phyloP scores from a whole-genome alignment of 2,888 invertebrate species.

The Pardosa pseudoannulata region DNA sequence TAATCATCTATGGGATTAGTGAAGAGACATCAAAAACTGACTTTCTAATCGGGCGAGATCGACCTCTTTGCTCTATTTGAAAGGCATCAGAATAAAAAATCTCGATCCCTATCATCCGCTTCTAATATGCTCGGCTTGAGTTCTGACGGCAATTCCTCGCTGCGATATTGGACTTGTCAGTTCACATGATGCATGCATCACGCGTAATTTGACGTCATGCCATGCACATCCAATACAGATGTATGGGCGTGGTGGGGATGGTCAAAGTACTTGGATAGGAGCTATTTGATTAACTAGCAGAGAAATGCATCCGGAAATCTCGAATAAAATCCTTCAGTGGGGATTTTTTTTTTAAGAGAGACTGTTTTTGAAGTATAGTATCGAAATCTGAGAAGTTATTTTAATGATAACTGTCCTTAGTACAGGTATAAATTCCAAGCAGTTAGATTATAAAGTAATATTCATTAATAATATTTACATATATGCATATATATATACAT shows the following conservation, averaged over 20 bases:
- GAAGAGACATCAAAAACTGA: constrained; percentile 17
- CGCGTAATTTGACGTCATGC: constrained; percentile 15
- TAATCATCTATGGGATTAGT: too few relatives aligned
- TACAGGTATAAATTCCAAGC: too few relatives aligned
- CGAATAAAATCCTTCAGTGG: too few relatives aligned
- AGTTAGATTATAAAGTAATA: too few relatives aligned
- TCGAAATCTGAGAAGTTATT: too few relatives aligned
- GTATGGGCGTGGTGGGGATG: not conserved
- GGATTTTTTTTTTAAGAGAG: too few relatives aligned
- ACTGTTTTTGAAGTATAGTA: too few relatives aligned
- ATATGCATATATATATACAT: too few relatives aligned
- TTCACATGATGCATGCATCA: constrained; percentile 8
- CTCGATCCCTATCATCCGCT: constrained; percentile 8
- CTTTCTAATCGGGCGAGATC: not conserved
- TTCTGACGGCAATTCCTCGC: constrained; percentile 21
- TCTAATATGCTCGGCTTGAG: constrained; percentile 16
- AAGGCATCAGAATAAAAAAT: not conserved
- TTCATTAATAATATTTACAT: too few relatives aligned
- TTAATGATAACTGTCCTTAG: too few relatives aligned
- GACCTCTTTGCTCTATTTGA: not conserved
- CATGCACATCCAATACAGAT: not conserved
- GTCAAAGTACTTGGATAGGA: constrained; percentile 1
- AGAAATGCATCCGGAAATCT: too few relatives aligned
- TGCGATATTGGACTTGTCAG: constrained; percentile 26
- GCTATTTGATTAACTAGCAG: constrained; percentile 14